phyloP scores from a whole-genome alignment of 2,797 vertebrate genomes.

The Typhlichthys subterraneus region DNA sequence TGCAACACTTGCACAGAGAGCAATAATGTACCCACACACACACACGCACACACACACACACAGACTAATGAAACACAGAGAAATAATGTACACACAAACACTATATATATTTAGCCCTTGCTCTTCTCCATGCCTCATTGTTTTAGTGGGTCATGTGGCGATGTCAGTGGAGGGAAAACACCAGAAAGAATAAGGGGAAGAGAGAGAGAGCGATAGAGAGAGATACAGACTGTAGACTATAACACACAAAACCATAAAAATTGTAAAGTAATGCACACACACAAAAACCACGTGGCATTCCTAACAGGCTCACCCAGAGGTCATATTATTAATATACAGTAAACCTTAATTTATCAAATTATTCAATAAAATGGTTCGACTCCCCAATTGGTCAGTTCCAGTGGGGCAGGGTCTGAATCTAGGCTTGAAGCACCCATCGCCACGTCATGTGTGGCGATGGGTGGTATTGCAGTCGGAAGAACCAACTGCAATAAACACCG shows the following conservation, averaged over 20 bases:
- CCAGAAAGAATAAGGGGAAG: neutral
- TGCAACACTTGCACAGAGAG: neutral
- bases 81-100: neutral
- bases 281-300: constrained; percentile 21
- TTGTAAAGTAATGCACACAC: neutral
- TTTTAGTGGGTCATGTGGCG: constrained; percentile 72
- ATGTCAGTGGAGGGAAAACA: constrained; percentile 58
- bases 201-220: neutral
- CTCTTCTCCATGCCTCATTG: constrained; percentile 63
- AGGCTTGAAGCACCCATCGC: too few relatives aligned
- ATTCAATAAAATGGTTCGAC: constrained; percentile 11
- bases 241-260: neutral
- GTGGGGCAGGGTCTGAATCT: too few relatives aligned
- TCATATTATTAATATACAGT: constrained; percentile 16
- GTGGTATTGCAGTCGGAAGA: too few relatives aligned
- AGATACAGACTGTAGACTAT: neutral
- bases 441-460: too few relatives aligned
- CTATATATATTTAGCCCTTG: constrained; percentile 57
- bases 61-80: neutral
- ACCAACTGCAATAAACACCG: too few relatives aligned
- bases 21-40: constrained; percentile 7
- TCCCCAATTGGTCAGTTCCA: too few relatives aligned
- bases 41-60: neutral
- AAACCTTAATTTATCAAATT: constrained; percentile 18
- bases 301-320: constrained; percentile 22